A percentile compares a stretch with the other conserved stretches of the same genome.
Conservation (phyloP, 1,140 invertebrate genomes). For the Orchestia grillus region DNA sequence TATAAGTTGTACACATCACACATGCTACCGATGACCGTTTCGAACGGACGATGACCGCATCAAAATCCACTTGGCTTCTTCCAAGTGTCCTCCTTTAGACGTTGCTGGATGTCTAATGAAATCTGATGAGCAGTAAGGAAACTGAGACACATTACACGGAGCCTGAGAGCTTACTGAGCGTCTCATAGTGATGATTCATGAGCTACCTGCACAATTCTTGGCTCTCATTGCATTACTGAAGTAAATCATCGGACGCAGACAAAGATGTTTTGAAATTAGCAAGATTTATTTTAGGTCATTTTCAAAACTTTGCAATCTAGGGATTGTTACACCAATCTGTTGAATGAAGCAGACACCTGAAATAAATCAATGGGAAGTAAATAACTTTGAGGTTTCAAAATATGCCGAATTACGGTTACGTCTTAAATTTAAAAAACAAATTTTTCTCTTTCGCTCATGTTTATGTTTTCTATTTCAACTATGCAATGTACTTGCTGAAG, state of each 20-base stretch:
- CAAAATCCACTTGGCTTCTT: constrained; percentile 37
- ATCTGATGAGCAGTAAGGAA: not conserved
- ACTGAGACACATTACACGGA: constrained; percentile 7
- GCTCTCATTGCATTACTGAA: not conserved
- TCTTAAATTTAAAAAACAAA: not conserved
- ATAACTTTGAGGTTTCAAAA: not conserved
- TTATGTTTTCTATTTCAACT: not conserved
- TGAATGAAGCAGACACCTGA: not conserved
- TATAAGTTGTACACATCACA: constrained; percentile 48
- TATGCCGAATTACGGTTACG: not conserved
- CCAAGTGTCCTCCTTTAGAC: not conserved
- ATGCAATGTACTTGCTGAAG: not conserved
- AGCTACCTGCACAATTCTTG: not conserved
- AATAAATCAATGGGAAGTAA: not conserved
- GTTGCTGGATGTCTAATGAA: not conserved
- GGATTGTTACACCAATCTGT: not conserved
- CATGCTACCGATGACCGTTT: constrained; percentile 50
- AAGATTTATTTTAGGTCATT: not conserved
- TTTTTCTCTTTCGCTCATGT: not conserved
- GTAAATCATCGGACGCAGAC: not conserved
- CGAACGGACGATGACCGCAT: constrained; percentile 31
- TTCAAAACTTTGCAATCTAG: not conserved
- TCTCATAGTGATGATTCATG: constrained; percentile 26
- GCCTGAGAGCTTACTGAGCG: constrained; percentile 5
- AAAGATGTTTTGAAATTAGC: not conserved